These are phyloP conservation scores for Discoglossus pictus DNA, from an alignment of 2,797 vertebrate genomes.

Conservation along the genomic window DNA sequence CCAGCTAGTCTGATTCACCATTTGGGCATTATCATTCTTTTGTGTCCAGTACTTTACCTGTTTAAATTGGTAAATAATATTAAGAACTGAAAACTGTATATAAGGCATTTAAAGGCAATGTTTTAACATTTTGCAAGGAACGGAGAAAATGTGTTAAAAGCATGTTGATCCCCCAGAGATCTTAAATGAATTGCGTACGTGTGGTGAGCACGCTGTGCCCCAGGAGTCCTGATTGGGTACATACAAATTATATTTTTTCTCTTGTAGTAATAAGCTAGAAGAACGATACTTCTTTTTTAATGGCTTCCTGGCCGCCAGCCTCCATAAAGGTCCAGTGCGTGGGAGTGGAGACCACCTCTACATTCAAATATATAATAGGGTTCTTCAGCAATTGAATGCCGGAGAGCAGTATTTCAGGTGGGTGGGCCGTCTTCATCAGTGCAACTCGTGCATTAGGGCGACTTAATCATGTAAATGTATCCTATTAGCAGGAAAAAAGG, in stretches of 20 bases:
- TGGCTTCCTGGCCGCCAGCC: constrained; percentile 54
- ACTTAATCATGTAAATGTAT: constrained; percentile 65
- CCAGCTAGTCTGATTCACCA: too few species aligned
- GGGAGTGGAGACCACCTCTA: constrained; percentile 55
- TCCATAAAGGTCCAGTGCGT: constrained; percentile 50
- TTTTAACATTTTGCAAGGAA: constrained; percentile 41
- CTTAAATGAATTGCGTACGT: constrained; percentile 63
- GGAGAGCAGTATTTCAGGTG: constrained; percentile 50
- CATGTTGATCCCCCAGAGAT: constrained; percentile 62
- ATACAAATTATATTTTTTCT: constrained; percentile 45
- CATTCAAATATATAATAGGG: constrained; percentile 54
- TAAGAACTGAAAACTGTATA: constrained; percentile 52
- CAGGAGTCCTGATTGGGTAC: constrained; percentile 53
- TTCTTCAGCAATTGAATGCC: constrained; percentile 52
- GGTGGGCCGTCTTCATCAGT: constrained; percentile 57
- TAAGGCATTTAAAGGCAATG: constrained; percentile 53
- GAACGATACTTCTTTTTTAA: constrained; percentile 26
- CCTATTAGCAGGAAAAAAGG: constrained; percentile 65
- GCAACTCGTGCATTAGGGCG: constrained; percentile 61
- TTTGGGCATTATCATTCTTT: too few species aligned
- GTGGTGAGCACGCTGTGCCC: constrained; percentile 56
- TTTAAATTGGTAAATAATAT: constrained; percentile 19
- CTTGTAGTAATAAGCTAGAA: constrained; percentile 52
- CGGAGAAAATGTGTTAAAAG: constrained; percentile 60
- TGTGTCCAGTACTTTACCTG: constrained; percentile 31